phyloP scores from a whole-genome alignment of 2,888 invertebrate genomes.

The Argyresthia albistria region DNA sequence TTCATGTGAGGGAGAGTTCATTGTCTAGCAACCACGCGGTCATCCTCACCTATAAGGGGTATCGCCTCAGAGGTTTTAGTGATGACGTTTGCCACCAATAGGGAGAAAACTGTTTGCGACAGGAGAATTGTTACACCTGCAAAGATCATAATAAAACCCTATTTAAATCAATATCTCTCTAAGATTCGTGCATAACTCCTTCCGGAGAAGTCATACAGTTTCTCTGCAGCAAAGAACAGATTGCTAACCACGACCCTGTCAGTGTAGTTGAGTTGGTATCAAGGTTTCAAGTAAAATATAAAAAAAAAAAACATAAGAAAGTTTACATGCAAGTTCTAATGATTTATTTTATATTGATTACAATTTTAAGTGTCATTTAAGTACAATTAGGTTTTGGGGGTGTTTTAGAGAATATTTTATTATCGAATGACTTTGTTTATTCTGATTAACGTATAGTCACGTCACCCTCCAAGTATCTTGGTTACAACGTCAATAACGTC shows the following conservation, averaged over 20 bases:
- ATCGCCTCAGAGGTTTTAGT: slow-evolving; percentile 99
- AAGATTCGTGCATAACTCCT: slow-evolving; percentile 8
- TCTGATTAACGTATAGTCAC: slow-evolving; percentile 7
- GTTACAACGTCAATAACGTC: slow-evolving; percentile 5
- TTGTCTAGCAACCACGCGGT: not conserved
- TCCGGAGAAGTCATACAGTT: not conserved
- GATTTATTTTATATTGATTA: slow-evolving; percentile 30
- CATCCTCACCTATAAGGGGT: slow-evolving; percentile 93
- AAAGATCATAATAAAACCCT: slow-evolving; percentile 71
- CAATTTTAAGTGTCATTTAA: slow-evolving; percentile 5
- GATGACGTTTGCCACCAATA: slow-evolving; percentile 99
- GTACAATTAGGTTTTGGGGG: not conserved
- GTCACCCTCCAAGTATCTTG: slow-evolving; percentile 67
- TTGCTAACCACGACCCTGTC: slow-evolving; percentile 28
- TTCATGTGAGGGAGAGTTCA: not conserved
- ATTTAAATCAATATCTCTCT: slow-evolving; percentile 46
- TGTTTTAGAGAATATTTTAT: not conserved
- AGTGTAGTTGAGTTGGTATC: slow-evolving; percentile 63
- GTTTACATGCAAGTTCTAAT: slow-evolving; percentile 19
- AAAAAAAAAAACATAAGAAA: slow-evolving; percentile 57
- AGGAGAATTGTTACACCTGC: slow-evolving; percentile 99
- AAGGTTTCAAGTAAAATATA: slow-evolving; percentile 60
- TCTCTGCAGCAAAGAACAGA: not conserved
- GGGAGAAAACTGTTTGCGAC: slow-evolving; percentile 99
- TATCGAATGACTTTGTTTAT: slow-evolving; percentile 3